A percentile compares a stretch with the other conserved stretches of the same genome.
Evolutionary conservation across 2,797 vertebrate species (phyloP).

Genomic region (Xiphophorus birchmanni): DNA sequence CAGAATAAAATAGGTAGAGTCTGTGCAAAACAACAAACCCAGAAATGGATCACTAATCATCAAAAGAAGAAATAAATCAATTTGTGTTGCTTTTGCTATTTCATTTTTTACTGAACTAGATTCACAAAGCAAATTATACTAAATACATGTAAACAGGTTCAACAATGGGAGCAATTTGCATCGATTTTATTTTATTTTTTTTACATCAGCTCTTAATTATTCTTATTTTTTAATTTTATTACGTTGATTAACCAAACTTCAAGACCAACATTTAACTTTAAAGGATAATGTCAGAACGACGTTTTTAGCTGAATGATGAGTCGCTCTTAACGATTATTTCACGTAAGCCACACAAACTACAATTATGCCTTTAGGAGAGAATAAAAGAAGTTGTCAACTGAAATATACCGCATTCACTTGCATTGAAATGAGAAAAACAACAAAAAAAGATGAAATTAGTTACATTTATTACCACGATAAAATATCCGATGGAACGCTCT

Average conservation of each 20-base stretch:
- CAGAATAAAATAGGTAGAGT: background rate
- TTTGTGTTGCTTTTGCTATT: background rate
- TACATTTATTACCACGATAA: background rate
- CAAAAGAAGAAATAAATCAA: background rate
- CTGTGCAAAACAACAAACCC: background rate
- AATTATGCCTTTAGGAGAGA: background rate
- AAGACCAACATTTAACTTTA: background rate
- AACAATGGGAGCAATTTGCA: background rate
- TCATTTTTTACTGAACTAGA: background rate
- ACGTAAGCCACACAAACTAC: background rate
- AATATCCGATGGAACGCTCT: no score
- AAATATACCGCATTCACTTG: background rate
- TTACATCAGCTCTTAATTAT: background rate
- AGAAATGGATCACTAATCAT: background rate
- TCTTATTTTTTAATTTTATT: background rate
- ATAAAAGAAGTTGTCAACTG: background rate
- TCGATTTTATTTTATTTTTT: background rate
- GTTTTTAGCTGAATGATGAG: background rate
- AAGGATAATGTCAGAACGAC: background rate
- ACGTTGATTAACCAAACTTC: background rate
- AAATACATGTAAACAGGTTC: background rate
- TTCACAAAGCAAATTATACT: background rate
- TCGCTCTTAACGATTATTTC: background rate
- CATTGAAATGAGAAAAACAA: background rate
- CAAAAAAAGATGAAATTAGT: background rate